phyloP scores from a whole-genome alignment of 2,113 vertebrate genomes.

The Struthio camelus region DNA sequence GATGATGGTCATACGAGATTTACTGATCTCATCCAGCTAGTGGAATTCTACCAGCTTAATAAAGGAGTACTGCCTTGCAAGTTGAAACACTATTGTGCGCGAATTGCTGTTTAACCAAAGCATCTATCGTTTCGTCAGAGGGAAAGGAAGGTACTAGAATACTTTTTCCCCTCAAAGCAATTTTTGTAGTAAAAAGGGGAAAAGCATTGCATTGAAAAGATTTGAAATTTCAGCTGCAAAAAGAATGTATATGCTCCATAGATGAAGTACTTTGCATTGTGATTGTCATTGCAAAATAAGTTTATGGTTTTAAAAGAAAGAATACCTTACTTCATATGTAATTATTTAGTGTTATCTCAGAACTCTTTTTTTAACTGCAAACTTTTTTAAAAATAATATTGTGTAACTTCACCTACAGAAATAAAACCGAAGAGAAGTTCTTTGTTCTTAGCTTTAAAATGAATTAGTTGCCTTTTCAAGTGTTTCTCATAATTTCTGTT shows the following conservation, averaged over 20 bases:
- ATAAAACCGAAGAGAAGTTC: background rate
- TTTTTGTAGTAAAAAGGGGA: constrained; percentile 10
- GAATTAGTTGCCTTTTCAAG: constrained; percentile 14
- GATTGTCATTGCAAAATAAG: constrained; percentile 59
- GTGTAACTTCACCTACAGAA: constrained; percentile 3
- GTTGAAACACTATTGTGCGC: constrained; percentile 93
- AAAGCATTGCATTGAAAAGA: constrained; percentile 33
- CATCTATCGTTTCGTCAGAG: constrained; percentile 25
- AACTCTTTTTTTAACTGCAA: constrained; percentile 45
- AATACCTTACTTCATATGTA: constrained; percentile 43
- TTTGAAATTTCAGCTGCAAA: constrained; percentile 55
- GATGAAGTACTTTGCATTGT: constrained; percentile 62
- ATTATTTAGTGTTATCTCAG: constrained; percentile 63
- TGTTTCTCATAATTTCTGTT: constrained; percentile 29
- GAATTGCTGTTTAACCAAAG: constrained; percentile 84
- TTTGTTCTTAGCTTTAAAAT: constrained; percentile 36
- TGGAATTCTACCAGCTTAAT: constrained; percentile 98
- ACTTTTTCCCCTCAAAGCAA: background rate
- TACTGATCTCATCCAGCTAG: constrained; percentile 95
- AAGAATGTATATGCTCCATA: constrained; percentile 23
- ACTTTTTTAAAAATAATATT: background rate
- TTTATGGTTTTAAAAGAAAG: constrained; percentile 56
- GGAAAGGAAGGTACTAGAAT: constrained; percentile 32
- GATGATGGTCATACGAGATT: constrained; percentile 95
- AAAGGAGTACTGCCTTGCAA: constrained; percentile 93